phyloP scores from a whole-genome alignment of 2,888 invertebrate genomes.

The Belgica antarctica region DNA sequence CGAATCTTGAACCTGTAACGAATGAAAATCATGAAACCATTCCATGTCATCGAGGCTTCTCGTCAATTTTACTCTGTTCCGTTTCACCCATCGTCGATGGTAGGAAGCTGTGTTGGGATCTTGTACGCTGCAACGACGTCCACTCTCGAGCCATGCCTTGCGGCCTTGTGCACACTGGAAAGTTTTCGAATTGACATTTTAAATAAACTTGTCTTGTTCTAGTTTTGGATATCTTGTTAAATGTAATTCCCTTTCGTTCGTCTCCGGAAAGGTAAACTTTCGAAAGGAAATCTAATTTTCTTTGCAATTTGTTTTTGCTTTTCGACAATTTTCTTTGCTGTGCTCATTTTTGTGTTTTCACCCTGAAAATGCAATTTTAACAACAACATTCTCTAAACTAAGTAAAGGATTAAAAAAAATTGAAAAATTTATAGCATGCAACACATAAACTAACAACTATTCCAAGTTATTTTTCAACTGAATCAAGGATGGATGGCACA shows the following conservation, averaged over 20 bases:
- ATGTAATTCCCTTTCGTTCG: too few relatives aligned
- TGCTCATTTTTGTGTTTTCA: too few relatives aligned
- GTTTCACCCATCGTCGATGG: slow-evolving; percentile 79
- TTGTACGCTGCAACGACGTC: slow-evolving; percentile 66
- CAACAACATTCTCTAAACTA: too few relatives aligned
- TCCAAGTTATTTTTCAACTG: slow-evolving; percentile 2
- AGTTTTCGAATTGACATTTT: slow-evolving; percentile 46
- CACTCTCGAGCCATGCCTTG: slow-evolving; percentile 77
- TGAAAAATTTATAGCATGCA: slow-evolving; percentile 18
- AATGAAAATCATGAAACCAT: slow-evolving; percentile 46
- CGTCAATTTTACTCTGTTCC: slow-evolving; percentile 79
- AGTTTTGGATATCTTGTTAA: too few relatives aligned
- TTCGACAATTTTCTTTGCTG: too few relatives aligned
- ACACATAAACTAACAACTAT: slow-evolving; percentile 21
- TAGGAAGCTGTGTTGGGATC: slow-evolving; percentile 60
- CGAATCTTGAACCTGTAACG: slow-evolving; percentile 73
- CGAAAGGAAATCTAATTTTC: slow-evolving; percentile 7
- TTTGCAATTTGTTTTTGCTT: slow-evolving; percentile 9
- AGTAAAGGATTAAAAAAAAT: too few relatives aligned
- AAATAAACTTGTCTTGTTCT: slow-evolving; percentile 8
- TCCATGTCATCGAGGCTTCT: too few relatives aligned
- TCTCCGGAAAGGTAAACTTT: slow-evolving; percentile 3
- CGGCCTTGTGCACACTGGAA: slow-evolving; percentile 79
- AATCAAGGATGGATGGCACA: slow-evolving; percentile 24
- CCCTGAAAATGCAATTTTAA: slow-evolving; percentile 10